Percentiles rank a stretch among this genome's conserved stretches.
These are phyloP conservation scores for Colistium nudipinnis DNA, from an alignment of 2,113 vertebrate species.

Conservation along the genomic window DNA sequence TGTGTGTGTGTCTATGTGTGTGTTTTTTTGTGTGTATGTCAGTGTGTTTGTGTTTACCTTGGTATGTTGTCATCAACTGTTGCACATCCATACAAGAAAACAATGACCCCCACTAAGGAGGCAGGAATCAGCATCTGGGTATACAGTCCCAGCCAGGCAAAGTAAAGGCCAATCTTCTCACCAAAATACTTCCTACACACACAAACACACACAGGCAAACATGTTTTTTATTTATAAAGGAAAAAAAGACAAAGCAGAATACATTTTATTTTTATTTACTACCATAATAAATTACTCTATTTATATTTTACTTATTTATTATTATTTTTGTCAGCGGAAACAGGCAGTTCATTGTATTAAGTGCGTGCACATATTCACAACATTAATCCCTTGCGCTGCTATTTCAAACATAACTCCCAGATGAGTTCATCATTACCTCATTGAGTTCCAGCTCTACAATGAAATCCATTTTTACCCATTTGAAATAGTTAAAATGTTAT, in stretches of 20 bases:
- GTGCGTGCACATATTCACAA: too few species aligned
- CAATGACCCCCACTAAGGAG: constrained; percentile 93
- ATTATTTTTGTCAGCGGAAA: too few species aligned
- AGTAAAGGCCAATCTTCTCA: constrained; percentile 98
- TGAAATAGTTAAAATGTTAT: neutral
- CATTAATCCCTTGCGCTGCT: too few species aligned
- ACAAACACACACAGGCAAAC: constrained; percentile 18
- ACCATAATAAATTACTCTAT: too few species aligned
- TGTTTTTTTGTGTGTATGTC: neutral
- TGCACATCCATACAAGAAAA: constrained; percentile 96
- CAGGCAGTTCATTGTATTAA: too few species aligned
- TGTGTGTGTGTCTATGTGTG: constrained; percentile 50
- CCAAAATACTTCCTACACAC: constrained; percentile 94
- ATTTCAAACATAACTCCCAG: too few species aligned
- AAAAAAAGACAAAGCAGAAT: neutral
- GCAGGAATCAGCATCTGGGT: constrained; percentile 98
- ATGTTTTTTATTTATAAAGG: neutral
- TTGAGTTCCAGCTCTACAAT: too few species aligned
- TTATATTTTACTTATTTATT: too few species aligned
- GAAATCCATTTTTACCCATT: too few species aligned
- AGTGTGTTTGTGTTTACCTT: constrained; percentile 80
- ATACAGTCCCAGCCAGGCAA: constrained; percentile 98
- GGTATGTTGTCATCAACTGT: constrained; percentile 96
- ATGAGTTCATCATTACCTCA: too few species aligned
- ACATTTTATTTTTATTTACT: neutral